Evolutionary conservation across 2,113 vertebrate species (phyloP).

Genomic region (Laterallus jamaicensis): DNA sequence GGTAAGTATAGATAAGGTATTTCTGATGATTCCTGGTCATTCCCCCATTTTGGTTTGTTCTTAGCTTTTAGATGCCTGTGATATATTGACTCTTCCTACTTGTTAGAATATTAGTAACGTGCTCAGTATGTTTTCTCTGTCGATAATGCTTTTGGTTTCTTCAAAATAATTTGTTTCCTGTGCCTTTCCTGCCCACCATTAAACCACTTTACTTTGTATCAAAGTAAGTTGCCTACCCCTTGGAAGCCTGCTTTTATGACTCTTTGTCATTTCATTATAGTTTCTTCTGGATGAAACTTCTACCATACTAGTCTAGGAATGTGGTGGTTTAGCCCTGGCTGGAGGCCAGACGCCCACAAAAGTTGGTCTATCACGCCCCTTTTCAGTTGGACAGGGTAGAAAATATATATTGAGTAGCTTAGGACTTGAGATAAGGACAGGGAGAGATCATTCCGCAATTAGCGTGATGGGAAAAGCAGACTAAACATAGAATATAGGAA

Average conservation of each 20-base stretch:
- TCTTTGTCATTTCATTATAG: background rate
- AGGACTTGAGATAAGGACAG: no score
- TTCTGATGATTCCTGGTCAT: background rate
- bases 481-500: no score
- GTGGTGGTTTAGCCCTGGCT: no score
- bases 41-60: background rate
- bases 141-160: background rate
- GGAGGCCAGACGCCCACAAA: no score
- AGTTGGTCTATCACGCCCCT: no score
- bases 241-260: background rate
- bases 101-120: background rate
- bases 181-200: background rate
- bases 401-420: no score
- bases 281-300: background rate
- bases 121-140: background rate
- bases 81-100: background rate
- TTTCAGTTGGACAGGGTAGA: no score
- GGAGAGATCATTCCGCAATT: no score
- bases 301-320: background rate
- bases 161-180: background rate
- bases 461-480: no score
- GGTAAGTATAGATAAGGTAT: background rate
- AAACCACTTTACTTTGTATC: background rate
- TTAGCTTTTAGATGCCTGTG: background rate
- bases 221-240: background rate